Evolutionary conservation across 2,113 vertebrate species (phyloP).

Genomic region (Leuciscus idus): DNA sequence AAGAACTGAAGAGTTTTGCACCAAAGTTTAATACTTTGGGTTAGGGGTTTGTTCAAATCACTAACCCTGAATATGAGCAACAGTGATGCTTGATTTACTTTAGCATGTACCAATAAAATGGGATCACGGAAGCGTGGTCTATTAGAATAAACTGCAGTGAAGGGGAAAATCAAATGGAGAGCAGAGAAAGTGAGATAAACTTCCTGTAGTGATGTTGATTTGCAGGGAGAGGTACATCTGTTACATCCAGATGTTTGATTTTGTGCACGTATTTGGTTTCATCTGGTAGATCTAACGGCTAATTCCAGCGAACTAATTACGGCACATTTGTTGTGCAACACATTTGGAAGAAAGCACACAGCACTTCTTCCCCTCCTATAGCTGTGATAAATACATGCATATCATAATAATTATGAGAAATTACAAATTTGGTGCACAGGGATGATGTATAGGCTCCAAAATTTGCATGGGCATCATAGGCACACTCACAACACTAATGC

Average conservation of each 20-base stretch:
- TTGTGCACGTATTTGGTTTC: constrained; percentile 57
- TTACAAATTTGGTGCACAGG: background rate
- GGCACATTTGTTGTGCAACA: constrained; percentile 71
- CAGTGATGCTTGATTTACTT: background rate
- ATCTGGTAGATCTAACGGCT: constrained; percentile 58
- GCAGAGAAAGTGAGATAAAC: background rate
- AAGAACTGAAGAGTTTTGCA: no score
- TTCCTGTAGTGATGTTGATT: constrained; percentile 46
- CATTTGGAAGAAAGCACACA: constrained; percentile 61
- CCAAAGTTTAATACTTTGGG: background rate
- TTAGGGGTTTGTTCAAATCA: background rate
- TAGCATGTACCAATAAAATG: constrained; percentile 19
- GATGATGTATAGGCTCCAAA: background rate
- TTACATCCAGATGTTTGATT: constrained; percentile 63
- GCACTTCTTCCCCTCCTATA: background rate
- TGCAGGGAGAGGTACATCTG: constrained; percentile 59
- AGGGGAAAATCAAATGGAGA: constrained; percentile 13
- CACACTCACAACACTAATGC: background rate
- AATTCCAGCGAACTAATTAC: constrained; percentile 71
- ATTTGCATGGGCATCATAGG: background rate
- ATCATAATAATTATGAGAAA: background rate
- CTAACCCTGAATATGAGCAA: background rate
- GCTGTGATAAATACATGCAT: background rate
- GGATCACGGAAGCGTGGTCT: background rate
- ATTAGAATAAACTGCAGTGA: constrained; percentile 22